These are phyloP conservation scores for Syrrhaptes paradoxus DNA, from an alignment of 2,113 vertebrate species.

Conservation along the genomic window DNA sequence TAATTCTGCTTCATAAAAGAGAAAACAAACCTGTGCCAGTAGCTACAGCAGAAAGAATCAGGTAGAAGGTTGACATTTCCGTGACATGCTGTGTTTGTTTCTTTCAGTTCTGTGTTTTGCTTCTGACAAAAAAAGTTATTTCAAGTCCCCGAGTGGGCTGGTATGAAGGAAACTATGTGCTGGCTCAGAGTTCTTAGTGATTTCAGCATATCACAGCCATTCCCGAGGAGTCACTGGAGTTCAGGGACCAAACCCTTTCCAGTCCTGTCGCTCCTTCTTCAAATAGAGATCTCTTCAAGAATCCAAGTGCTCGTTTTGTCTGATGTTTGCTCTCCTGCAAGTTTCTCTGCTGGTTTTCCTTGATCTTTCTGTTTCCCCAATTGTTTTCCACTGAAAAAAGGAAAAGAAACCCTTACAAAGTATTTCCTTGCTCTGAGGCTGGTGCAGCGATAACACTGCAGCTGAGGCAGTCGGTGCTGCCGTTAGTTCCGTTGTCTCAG, in stretches of 20 bases:
- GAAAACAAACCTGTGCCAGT: background rate
- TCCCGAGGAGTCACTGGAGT: slow-evolving; percentile 10
- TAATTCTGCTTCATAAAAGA: background rate
- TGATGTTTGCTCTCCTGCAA: background rate
- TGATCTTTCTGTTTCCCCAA: background rate
- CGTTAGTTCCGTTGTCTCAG: background rate
- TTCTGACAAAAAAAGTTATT: slow-evolving; percentile 39
- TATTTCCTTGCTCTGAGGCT: background rate
- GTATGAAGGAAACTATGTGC: slow-evolving; percentile 58
- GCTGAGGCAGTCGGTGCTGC: background rate
- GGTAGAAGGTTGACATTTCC: slow-evolving; percentile 23
- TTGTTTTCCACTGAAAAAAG: background rate
- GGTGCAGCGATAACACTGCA: accelerated
- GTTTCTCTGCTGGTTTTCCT: background rate
- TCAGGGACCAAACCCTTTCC: slow-evolving; percentile 7
- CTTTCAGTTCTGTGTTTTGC: slow-evolving; percentile 15
- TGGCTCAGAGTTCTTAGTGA: slow-evolving; percentile 23
- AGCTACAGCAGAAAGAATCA: background rate
- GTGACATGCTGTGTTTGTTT: background rate
- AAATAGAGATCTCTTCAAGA: background rate
- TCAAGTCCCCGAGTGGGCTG: slow-evolving; percentile 52
- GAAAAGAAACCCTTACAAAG: background rate
- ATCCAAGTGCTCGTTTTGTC: background rate
- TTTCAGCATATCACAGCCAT: slow-evolving; percentile 39
- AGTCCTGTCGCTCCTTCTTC: background rate